Evolutionary conservation across 2,888 invertebrate species (phyloP), one percentile per base, ranked within the genome.

Genomic region (Chorisops tibialis): DNA sequence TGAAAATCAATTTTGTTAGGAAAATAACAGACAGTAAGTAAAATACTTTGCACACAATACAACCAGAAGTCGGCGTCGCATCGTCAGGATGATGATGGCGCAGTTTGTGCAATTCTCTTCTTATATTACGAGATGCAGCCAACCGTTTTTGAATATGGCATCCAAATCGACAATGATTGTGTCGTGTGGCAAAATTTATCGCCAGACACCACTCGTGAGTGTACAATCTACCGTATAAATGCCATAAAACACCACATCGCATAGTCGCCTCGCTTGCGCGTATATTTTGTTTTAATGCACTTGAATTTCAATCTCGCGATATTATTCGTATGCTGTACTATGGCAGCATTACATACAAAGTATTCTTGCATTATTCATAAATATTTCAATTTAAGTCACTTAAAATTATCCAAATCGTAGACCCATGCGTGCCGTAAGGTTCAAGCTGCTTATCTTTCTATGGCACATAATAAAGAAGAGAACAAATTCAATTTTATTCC

Each of bases 331-430:
- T n/a, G n/a, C n/a, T n/a, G n/a, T 30, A 30, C 30, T 30, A n/a
- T n/a, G n/a, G 30, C 1, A 30, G 30, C 30, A n/a, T 30, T 30
- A 30, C 7, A 5, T 30, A 30, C 30, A 30, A 30, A 30, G 30
- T 30, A 30, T 30, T 30, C 30, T 30, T 30, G 30, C 50, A 61
- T 63, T 62, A 64, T 64, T 64, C 62, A 62, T 62, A 62, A 65
- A 65, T 54, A 50, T 63, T 56, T 50, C 63, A 62, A 47, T 47
- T 59, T 30, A 54, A 48, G 38, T 47, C 48, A 35, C 30, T 61
- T 45, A 59, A 56, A 59, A 63, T 63, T 59, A 63, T 59, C 63
- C 4, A 43, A 43, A 30, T 30, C 38, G 30, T 41, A 54, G 38
- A 7, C 51, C 38, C 11, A 14, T 19, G 19, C 45, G 18, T 18